phyloP scores from a whole-genome alignment of 1,140 invertebrate genomes.

The Myzus persicae region DNA sequence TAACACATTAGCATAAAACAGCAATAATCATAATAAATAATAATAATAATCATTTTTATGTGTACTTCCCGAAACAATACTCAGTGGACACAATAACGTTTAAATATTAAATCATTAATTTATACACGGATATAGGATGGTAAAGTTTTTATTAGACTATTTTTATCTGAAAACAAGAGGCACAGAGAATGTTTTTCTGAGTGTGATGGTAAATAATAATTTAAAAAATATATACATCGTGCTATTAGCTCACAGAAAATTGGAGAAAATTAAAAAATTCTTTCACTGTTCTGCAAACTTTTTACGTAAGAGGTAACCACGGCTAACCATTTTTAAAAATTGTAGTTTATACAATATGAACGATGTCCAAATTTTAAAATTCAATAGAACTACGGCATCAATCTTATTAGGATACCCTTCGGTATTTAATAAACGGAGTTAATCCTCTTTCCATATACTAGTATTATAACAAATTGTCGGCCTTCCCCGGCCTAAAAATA shows the following conservation, averaged over 20 bases:
- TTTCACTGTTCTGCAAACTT: background rate
- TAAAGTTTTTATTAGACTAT: background rate
- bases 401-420: background rate
- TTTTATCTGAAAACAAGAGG: background rate
- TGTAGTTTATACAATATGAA: no score
- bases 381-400: no score
- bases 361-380: no score
- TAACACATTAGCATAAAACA: background rate
- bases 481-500: no score
- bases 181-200: background rate
- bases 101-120: background rate
- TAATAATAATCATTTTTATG: constrained; percentile 13
- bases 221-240: background rate
- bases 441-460: no score
- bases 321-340: background rate
- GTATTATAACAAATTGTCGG: no score
- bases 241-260: no score
- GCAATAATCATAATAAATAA: background rate
- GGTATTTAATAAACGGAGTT: no score
- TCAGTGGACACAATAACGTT: background rate
- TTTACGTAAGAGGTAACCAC: background rate
- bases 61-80: background rate
- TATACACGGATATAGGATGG: background rate
- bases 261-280: no score
- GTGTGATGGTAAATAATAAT: background rate